Evolutionary conservation across 2,113 vertebrate species (phyloP).

Genomic region (Megatriorchis doriae): DNA sequence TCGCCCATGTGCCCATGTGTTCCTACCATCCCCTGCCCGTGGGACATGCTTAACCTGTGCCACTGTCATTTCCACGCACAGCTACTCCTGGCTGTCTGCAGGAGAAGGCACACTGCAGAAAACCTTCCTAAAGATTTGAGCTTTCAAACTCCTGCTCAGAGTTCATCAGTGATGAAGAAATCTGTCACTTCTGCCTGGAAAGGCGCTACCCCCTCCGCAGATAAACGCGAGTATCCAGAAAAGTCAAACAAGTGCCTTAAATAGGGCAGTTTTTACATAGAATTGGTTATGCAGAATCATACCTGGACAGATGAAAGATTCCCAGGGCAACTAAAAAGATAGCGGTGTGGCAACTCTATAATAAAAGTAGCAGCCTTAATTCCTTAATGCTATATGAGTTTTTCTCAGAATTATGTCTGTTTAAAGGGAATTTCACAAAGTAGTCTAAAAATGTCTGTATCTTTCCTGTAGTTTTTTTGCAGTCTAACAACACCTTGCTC

Average conservation of each 20-base stretch:
- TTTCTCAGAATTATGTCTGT: neutral
- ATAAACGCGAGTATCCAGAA: neutral
- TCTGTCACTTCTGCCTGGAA: neutral
- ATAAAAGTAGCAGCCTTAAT: neutral
- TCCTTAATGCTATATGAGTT: neutral
- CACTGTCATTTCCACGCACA: neutral
- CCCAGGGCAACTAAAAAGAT: neutral
- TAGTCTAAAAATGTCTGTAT: neutral
- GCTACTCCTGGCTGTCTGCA: neutral
- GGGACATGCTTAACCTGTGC: neutral
- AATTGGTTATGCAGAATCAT: neutral
- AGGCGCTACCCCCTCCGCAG: accelerated
- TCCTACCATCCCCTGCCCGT: neutral
- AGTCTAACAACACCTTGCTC: neutral
- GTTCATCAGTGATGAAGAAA: neutral
- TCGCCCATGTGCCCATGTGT: accelerated
- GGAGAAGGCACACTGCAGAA: neutral
- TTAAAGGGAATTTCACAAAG: neutral
- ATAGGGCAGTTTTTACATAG: neutral
- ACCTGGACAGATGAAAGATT: neutral
- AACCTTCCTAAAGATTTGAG: neutral
- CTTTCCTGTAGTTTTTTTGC: neutral
- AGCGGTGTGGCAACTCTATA: accelerated
- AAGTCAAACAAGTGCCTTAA: neutral
- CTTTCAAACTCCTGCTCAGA: neutral